Conservation (phyloP, 2,113 vertebrate species). For the Leucopternis melanops region DNA sequence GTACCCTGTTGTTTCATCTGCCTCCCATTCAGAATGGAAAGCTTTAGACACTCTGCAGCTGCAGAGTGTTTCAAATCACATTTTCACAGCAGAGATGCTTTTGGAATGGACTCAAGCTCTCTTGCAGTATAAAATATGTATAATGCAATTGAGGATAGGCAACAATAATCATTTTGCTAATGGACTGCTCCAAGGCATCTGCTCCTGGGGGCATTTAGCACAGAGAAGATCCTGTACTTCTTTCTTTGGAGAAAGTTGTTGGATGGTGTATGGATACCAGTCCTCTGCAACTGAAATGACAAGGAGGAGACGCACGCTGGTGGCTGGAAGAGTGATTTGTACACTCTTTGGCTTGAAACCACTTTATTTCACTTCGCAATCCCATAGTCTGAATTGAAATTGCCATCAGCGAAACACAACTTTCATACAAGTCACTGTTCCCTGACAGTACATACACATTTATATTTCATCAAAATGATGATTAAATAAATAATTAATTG, state of each 20-base stretch:
- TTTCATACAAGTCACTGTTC: background rate
- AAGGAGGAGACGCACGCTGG: background rate
- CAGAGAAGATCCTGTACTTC: background rate
- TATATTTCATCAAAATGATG: background rate
- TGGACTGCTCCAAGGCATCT: background rate
- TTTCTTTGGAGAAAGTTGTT: background rate
- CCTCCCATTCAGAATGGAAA: background rate
- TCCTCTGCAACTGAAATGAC: background rate
- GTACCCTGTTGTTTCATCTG: background rate
- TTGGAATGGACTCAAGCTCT: background rate
- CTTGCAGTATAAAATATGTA: background rate
- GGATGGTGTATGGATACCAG: background rate
- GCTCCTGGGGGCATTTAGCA: background rate
- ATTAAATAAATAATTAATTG: background rate
- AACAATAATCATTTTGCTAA: background rate
- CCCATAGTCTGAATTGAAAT: background rate
- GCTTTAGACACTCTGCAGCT: background rate
- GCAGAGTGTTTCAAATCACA: background rate
- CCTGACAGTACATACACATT: background rate
- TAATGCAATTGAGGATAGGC: background rate
- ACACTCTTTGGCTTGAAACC: background rate
- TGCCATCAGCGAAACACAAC: background rate
- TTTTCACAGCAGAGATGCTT: background rate
- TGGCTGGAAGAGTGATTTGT: background rate
- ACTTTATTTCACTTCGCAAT: background rate